Conservation (phyloP, 2,113 vertebrate species). For the Ceratotherium simum region DNA sequence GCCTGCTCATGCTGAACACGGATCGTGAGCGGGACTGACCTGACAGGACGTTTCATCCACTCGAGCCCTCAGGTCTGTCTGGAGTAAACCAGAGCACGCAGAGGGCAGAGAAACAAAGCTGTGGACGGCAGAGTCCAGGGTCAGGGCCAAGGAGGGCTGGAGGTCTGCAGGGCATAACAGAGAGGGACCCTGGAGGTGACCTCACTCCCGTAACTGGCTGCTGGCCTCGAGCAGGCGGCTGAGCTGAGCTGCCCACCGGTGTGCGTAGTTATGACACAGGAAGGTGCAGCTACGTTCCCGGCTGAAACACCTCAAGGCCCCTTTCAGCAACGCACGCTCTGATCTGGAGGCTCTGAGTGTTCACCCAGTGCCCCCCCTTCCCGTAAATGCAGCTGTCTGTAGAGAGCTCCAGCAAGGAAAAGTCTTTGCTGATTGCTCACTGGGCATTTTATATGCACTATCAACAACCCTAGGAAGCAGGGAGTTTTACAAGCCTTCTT, state of each 20-base stretch:
- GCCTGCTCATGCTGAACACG: accelerated
- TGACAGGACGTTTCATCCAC: accelerated
- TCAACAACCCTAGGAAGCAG: accelerated
- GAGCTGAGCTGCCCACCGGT: accelerated
- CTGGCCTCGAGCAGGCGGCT: accelerated
- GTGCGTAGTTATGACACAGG: background rate
- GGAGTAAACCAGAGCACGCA: too few species aligned
- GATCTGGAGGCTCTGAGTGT: too few species aligned
- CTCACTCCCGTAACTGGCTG: accelerated
- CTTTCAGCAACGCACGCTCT: accelerated
- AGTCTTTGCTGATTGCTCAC: too few species aligned
- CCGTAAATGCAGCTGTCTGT: accelerated
- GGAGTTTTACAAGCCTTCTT: accelerated
- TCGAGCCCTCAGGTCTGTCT: accelerated
- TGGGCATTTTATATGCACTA: too few species aligned
- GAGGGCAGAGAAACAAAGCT: accelerated
- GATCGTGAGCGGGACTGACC: accelerated
- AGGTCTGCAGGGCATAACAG: background rate
- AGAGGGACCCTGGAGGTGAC: background rate
- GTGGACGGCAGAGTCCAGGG: accelerated
- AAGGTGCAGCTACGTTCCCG: accelerated
- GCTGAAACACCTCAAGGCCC: accelerated
- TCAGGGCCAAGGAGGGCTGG: background rate
- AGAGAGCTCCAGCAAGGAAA: accelerated
- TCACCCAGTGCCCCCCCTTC: accelerated